Conservation (phyloP, 2,888 invertebrate genomes). For the Andricus quercusramuli region DNA sequence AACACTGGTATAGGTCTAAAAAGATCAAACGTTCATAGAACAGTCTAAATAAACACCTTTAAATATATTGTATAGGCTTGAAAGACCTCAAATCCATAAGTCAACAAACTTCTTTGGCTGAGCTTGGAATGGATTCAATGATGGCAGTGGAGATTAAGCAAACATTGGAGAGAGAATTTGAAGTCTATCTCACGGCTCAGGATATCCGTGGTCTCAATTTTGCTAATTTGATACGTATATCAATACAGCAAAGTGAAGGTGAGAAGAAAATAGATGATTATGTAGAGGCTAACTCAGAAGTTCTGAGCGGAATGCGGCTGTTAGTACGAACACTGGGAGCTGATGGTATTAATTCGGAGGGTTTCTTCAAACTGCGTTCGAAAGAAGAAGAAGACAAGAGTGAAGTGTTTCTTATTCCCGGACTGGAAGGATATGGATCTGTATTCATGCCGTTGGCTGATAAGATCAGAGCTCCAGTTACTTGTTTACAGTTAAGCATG, state of each 20-base stretch:
- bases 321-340: slow-evolving; percentile 57
- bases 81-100: slow-evolving; percentile 83
- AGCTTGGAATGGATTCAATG: slow-evolving; percentile 97
- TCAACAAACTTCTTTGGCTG: slow-evolving; percentile 87
- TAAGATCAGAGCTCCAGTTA: slow-evolving; percentile 70
- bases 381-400: slow-evolving; percentile 58
- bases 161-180: slow-evolving; percentile 92
- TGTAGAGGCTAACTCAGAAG: slow-evolving; percentile 42
- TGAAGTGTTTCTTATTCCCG: slow-evolving; percentile 75
- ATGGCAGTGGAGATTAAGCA: slow-evolving; percentile 98
- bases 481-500: slow-evolving; percentile 64
- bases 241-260: slow-evolving; percentile 54
- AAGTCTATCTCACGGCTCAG: slow-evolving; percentile 90
- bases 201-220: slow-evolving; percentile 92
- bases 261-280: background rate
- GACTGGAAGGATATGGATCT: slow-evolving; percentile 75
- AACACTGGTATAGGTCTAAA: too few relatives aligned
- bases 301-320: slow-evolving; percentile 61
- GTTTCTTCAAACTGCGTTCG: slow-evolving; percentile 61
- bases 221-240: slow-evolving; percentile 81
- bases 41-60: background rate
- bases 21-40: too few relatives aligned
- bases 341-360: slow-evolving; percentile 50
- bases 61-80: slow-evolving; percentile 66
- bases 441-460: slow-evolving; percentile 70